Evolutionary conservation across 2,888 invertebrate species (phyloP).

Genomic region (Spisula solida): DNA sequence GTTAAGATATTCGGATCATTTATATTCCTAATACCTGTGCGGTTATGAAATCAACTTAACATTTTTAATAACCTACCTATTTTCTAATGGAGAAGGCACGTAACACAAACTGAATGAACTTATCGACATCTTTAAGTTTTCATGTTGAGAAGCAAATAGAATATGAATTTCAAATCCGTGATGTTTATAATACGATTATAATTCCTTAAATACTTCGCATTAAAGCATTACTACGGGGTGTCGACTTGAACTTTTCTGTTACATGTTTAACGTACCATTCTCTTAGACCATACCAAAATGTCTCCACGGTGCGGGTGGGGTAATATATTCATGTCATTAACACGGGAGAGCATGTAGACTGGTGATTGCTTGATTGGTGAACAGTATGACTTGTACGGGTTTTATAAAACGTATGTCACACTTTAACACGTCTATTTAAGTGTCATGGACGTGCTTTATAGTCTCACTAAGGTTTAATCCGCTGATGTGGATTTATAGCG

Average conservation of each 20-base stretch:
- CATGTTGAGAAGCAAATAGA: slow-evolving; percentile 25
- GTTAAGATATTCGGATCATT: background rate
- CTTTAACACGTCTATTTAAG: slow-evolving; percentile 45
- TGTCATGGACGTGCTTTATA: slow-evolving; percentile 41
- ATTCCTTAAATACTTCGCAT: slow-evolving; percentile 43
- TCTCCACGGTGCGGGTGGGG: slow-evolving; percentile 41
- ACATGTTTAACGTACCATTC: slow-evolving; percentile 30
- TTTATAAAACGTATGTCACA: slow-evolving; percentile 36
- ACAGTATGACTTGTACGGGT: slow-evolving; percentile 43
- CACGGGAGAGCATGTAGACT: slow-evolving; percentile 29
- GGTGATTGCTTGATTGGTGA: slow-evolving; percentile 40
- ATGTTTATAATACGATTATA: slow-evolving; percentile 51
- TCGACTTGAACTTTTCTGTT: slow-evolving; percentile 38
- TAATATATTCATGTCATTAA: slow-evolving; percentile 51
- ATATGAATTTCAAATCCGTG: slow-evolving; percentile 46
- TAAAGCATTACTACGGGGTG: slow-evolving; percentile 17
- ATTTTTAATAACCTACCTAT: slow-evolving; percentile 21
- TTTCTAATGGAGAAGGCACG: slow-evolving; percentile 11
- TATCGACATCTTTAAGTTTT: slow-evolving; percentile 24
- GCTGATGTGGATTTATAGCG: slow-evolving; percentile 25
- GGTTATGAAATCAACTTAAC: slow-evolving; percentile 29
- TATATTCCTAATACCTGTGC: background rate
- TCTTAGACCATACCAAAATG: slow-evolving; percentile 40
- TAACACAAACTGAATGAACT: slow-evolving; percentile 10
- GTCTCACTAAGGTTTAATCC: slow-evolving; percentile 33